Conservation (phyloP, 2,797 vertebrate genomes). For the Silurus aristotelis region DNA sequence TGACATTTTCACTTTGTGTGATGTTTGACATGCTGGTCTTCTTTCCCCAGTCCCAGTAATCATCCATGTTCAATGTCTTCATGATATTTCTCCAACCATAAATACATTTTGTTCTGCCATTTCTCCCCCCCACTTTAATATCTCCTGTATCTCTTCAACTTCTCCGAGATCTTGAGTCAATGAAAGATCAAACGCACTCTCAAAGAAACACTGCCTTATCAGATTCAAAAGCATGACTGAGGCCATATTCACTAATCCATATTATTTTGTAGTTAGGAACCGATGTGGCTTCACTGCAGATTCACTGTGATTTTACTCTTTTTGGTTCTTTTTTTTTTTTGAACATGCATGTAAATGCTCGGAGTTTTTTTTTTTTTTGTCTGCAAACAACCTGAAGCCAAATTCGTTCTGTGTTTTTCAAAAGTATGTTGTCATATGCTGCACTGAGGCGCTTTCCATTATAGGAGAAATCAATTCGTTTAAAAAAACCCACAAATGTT, state of each 20-base stretch:
- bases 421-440: slow-evolving; percentile 30
- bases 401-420: slow-evolving; percentile 19
- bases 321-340: slow-evolving; percentile 46
- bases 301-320: slow-evolving; percentile 66
- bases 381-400: slow-evolving; percentile 30
- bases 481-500: background rate
- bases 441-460: slow-evolving; percentile 23
- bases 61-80: slow-evolving; percentile 27
- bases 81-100: slow-evolving; percentile 31
- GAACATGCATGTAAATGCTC: slow-evolving; percentile 51
- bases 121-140: background rate
- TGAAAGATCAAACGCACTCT: slow-evolving; percentile 44
- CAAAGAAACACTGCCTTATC: slow-evolving; percentile 64
- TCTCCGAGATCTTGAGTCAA: slow-evolving; percentile 41
- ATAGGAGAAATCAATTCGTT: too few relatives aligned
- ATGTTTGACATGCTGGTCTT: slow-evolving; percentile 10
- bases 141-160: slow-evolving; percentile 16
- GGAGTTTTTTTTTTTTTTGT: slow-evolving; percentile 21
- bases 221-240: slow-evolving; percentile 56
- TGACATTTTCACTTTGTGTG: slow-evolving; percentile 60
- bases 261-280: slow-evolving; percentile 44
- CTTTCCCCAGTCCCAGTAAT: background rate
- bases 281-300: slow-evolving; percentile 54
- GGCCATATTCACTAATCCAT: slow-evolving; percentile 46
- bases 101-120: background rate